Conservation (phyloP, 1,140 invertebrate species). For the Hestina assimilis region DNA sequence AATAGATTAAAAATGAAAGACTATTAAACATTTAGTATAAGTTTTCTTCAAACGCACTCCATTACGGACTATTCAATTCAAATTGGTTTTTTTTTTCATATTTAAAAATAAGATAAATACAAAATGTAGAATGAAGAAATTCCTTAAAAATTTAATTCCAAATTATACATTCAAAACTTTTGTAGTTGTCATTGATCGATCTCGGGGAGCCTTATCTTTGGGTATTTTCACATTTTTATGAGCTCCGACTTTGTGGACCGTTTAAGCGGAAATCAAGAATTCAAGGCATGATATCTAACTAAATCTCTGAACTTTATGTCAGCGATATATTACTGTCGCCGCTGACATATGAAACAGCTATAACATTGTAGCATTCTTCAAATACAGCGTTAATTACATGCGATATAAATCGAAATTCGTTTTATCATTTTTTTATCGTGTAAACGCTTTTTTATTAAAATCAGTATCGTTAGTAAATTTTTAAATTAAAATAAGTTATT, state of each 20-base stretch:
- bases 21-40: no score
- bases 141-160: constrained; percentile 2
- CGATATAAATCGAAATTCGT: constrained; percentile 64
- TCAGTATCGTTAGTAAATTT: neutral
- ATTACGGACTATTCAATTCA: no score
- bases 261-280: constrained; percentile 58
- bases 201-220: constrained; percentile 45
- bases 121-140: neutral
- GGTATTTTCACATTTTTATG: constrained; percentile 67
- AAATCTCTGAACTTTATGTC: constrained; percentile 71
- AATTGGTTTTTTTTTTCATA: no score
- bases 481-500: constrained; percentile 1
- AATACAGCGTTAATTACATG: constrained; percentile 68
- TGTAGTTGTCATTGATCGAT: constrained; percentile 59
- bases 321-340: constrained; percentile 67
- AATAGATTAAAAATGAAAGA: no score
- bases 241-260: constrained; percentile 35
- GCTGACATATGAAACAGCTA: constrained; percentile 48
- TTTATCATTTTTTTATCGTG: constrained; percentile 53
- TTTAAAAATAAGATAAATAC: no score
- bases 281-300: constrained; percentile 63
- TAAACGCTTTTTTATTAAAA: constrained; percentile 14
- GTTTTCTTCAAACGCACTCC: no score
- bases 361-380: constrained; percentile 59
- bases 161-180: constrained; percentile 16